A percentile compares a stretch with the other conserved stretches of the same genome.
Conservation (phyloP, 2,888 invertebrate genomes). For the Synergus laeviventris region DNA sequence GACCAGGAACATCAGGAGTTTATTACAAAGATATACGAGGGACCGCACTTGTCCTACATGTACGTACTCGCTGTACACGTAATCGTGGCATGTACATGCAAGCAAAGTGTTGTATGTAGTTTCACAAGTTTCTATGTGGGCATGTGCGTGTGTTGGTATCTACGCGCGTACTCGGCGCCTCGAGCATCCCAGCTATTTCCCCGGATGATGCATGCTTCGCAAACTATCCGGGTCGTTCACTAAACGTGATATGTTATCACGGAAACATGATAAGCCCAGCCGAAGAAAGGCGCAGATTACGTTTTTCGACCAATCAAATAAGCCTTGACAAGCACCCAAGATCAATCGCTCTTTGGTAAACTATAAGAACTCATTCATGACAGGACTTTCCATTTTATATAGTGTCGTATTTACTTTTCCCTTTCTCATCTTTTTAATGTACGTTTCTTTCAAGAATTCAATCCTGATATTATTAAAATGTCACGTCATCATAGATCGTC, state of each 20-base stretch:
- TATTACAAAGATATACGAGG: conserved; percentile 68
- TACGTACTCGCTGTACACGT: conserved; percentile 40
- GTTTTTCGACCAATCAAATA: conserved; percentile 12
- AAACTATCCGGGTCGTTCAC: conserved; percentile 61
- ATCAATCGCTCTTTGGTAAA: neutral
- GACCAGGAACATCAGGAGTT: conserved; percentile 59
- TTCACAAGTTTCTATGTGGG: conserved; percentile 45
- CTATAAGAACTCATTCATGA: neutral
- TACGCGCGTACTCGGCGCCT: conserved; percentile 56
- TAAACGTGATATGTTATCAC: conserved; percentile 61
- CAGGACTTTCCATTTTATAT: neutral
- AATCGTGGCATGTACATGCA: conserved; percentile 49
- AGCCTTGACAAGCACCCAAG: neutral
- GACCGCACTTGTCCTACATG: conserved; percentile 47
- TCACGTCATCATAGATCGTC: too few relatives aligned
- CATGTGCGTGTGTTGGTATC: conserved; percentile 43
- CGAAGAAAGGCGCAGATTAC: conserved; percentile 11
- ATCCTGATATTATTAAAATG: too few relatives aligned
- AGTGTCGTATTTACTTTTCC: neutral
- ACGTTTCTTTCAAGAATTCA: too few relatives aligned
- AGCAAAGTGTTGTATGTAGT: neutral
- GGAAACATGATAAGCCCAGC: conserved; percentile 54
- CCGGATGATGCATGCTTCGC: conserved; percentile 66
- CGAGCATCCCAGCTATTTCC: conserved; percentile 67
- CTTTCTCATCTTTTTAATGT: too few relatives aligned